Evolutionary conservation across 2,797 vertebrate genomes (phyloP), one percentile per base, ranked within the genome.

Genomic region (Fistularia commersonii): DNA sequence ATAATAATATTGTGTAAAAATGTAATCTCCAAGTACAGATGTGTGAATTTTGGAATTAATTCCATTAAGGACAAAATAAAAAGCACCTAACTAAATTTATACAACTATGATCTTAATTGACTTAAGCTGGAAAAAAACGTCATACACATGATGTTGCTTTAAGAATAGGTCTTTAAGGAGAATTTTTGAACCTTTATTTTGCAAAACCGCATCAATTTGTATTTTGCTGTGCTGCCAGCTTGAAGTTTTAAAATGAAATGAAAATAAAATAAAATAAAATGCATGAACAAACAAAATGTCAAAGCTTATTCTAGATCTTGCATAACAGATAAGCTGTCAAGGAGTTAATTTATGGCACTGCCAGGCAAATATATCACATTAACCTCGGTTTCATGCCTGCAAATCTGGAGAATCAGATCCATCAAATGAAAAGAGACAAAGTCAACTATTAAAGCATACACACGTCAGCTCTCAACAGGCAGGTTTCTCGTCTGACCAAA

Each of bases 341-440:
- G 48, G 44, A 54, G 50, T 6, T 14, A 12, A 51, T 74, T 61
- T 53, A 68, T 65, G 65, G 63, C 74, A 58, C 66, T 61, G 74
- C 63, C 57, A 6, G 5, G 34, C 39, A 51, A 43, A 61, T 59
- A 38, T 40, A 55, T 48, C 48, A 49, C 57, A 61, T 14, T n/a
- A 23, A 23, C 23, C 4, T 4, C 23, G 4, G 38, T 54, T 57
- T 41, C 61, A 51, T 55, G 61, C 47, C 50, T 39, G 52, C 23
- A 41, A 12, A 36, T 48, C 43, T 55, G 40, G 36, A 61, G 45
- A 61, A 48, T 66, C 41, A 68, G 60, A 60, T 62, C 54, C 54
- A 61, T 52, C 53, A 58, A 56, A 10, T 37, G 12, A 4, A 57
- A 72, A 56, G 43, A 39, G 60, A 71, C 41, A 5, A 36, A 15